Conservation (phyloP, 2,113 vertebrate species). For the Caranx ignobilis region DNA sequence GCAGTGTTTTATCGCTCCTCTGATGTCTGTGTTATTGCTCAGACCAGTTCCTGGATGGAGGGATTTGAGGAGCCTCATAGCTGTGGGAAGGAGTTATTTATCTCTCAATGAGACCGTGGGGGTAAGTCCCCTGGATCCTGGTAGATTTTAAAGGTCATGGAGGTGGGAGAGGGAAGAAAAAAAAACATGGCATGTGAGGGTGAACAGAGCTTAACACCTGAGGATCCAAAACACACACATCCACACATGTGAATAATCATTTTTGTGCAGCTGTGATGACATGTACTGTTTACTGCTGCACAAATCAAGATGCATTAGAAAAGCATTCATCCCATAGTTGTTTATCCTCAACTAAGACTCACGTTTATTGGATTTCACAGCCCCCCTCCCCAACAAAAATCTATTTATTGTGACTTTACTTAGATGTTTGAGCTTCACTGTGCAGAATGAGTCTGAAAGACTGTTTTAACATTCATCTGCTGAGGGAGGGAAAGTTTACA, state of each 20-base stretch:
- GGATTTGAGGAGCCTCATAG: slow-evolving; percentile 30
- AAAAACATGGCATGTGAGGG: background rate
- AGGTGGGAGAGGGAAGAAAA: background rate
- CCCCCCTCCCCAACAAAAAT: background rate
- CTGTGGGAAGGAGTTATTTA: slow-evolving; percentile 52
- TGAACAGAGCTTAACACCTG: slow-evolving; percentile 35
- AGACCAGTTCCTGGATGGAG: slow-evolving; percentile 17
- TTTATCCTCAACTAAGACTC: too few relatives aligned
- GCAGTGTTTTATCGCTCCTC: slow-evolving; percentile 31
- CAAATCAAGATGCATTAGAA: too few relatives aligned
- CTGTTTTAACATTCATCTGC: background rate
- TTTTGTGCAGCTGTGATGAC: background rate
- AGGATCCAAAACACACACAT: slow-evolving; percentile 8
- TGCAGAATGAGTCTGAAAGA: background rate
- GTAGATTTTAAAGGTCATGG: slow-evolving; percentile 53
- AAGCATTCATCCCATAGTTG: too few relatives aligned
- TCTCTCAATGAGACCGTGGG: slow-evolving; percentile 44
- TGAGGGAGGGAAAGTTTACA: background rate
- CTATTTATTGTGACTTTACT: background rate
- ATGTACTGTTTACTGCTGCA: background rate
- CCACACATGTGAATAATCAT: background rate
- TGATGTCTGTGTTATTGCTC: slow-evolving; percentile 55
- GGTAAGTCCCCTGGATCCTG: slow-evolving; percentile 44
- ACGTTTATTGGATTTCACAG: too few relatives aligned
- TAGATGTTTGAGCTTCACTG: background rate